A percentile compares a stretch with the other conserved stretches of the same genome.
phyloP scores from a whole-genome alignment of 2,888 invertebrate genomes.

The Melanostoma scalare region DNA sequence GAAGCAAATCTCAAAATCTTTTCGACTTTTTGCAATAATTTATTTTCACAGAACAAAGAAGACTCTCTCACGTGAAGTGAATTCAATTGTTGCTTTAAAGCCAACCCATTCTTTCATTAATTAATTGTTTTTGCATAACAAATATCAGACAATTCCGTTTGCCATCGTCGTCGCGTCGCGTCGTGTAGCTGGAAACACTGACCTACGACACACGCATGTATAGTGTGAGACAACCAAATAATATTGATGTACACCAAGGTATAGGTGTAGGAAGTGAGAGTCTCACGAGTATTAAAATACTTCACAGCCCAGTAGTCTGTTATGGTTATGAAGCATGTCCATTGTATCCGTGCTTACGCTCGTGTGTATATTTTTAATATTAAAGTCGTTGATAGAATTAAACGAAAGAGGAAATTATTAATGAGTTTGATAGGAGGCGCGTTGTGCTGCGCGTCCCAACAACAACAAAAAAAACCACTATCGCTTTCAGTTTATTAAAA shows the following conservation, averaged over 20 bases:
- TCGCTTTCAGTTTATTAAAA: conserved; percentile 63
- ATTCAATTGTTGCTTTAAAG: conserved; percentile 44
- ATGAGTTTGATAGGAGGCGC: conserved; percentile 44
- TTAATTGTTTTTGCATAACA: conserved; percentile 56
- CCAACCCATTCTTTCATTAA: conserved; percentile 38
- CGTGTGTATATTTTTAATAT: not conserved
- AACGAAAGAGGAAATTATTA: conserved; percentile 55
- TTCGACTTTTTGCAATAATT: not conserved
- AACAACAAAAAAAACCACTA: conserved; percentile 23
- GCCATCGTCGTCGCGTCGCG: not conserved
- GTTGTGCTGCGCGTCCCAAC: not conserved
- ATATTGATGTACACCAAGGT: conserved; percentile 1
- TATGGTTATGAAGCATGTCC: not conserved
- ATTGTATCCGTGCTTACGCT: not conserved
- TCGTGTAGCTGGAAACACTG: conserved; percentile 14
- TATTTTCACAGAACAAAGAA: not conserved
- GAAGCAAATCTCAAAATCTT: not conserved
- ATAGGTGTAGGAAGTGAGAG: conserved; percentile 18
- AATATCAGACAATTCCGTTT: conserved; percentile 17
- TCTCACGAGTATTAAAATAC: conserved; percentile 15
- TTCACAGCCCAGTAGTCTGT: not conserved
- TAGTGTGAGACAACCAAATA: too few relatives aligned
- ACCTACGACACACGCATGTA: conserved; percentile 23
- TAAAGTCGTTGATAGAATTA: conserved; percentile 46
- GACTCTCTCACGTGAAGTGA: not conserved